phyloP scores from a whole-genome alignment of 92 coral and sea anemone genomes.

The Phymanthus crucifer region DNA sequence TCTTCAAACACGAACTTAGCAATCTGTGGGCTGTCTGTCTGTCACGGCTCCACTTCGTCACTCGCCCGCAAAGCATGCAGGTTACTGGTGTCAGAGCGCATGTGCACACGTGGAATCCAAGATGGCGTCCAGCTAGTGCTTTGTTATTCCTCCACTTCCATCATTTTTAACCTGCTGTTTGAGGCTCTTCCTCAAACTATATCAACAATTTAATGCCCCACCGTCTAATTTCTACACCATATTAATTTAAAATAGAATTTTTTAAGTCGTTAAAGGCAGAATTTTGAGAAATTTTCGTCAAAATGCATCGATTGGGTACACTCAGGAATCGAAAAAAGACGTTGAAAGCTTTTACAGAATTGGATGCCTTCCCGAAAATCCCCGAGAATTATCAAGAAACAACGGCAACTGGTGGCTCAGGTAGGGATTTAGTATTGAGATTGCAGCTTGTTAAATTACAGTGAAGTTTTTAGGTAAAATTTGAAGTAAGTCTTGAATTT shows the following conservation, averaged over 20 bases:
- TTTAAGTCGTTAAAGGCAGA: not conserved
- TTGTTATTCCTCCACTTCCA: not conserved
- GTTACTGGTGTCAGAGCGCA: constrained; percentile 51
- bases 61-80: constrained; percentile 36
- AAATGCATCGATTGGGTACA: constrained; percentile 81
- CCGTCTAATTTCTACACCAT: not conserved
- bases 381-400: constrained; percentile 93
- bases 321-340: constrained; percentile 84
- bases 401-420: constrained; percentile 90
- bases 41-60: not conserved
- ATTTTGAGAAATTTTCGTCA: not conserved
- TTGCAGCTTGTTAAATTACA: not conserved
- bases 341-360: constrained; percentile 85
- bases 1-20: not conserved
- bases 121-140: constrained; percentile 50
- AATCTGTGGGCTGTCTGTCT: not conserved
- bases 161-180: constrained; percentile 19
- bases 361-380: constrained; percentile 96
- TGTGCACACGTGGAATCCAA: constrained; percentile 62
- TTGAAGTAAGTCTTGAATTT: not conserved
- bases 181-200: not conserved
- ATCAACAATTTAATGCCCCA: not conserved
- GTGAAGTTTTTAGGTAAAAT: not conserved
- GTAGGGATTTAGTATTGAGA: constrained; percentile 36
- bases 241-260: not conserved